phyloP scores from a whole-genome alignment of 1,140 invertebrate genomes.

The Apis dorsata region DNA sequence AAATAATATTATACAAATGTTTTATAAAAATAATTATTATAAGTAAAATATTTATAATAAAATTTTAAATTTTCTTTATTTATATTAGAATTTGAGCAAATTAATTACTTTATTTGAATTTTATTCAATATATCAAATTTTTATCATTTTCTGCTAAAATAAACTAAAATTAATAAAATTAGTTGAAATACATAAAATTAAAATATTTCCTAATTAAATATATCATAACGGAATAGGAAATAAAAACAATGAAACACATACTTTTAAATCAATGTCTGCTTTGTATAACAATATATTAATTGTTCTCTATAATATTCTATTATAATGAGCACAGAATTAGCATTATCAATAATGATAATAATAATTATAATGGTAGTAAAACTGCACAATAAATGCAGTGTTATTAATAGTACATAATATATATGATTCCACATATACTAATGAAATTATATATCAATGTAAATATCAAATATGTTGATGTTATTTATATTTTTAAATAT shows the following conservation, averaged over 20 bases:
- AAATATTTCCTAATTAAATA: background rate
- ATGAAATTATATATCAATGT: slow-evolving; percentile 44
- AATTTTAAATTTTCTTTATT: background rate
- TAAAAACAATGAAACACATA: slow-evolving; percentile 33
- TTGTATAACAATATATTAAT: slow-evolving; percentile 66
- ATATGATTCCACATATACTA: slow-evolving; percentile 24
- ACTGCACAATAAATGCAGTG: slow-evolving; percentile 33
- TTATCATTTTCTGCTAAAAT: background rate
- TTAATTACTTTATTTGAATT: background rate
- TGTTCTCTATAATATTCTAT: slow-evolving; percentile 60
- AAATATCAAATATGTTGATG: slow-evolving; percentile 25
- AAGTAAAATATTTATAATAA: slow-evolving; percentile 10
- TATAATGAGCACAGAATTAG: slow-evolving; percentile 61
- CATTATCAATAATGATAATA: slow-evolving; percentile 60
- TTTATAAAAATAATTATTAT: slow-evolving; percentile 25
- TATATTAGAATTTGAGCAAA: slow-evolving; percentile 15
- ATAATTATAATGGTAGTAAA: slow-evolving; percentile 53
- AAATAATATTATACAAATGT: slow-evolving; percentile 23
- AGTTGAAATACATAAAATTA: background rate
- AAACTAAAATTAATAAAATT: background rate
- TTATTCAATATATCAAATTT: background rate
- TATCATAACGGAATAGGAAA: slow-evolving; percentile 23
- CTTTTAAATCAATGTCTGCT: slow-evolving; percentile 37
- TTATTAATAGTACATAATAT: slow-evolving; percentile 36
- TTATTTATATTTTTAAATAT: slow-evolving; percentile 17